A percentile compares a stretch with the other conserved stretches of the same genome.
phyloP scores from a whole-genome alignment of 2,113 vertebrate species.

The Phylloscopus trochiloides region DNA sequence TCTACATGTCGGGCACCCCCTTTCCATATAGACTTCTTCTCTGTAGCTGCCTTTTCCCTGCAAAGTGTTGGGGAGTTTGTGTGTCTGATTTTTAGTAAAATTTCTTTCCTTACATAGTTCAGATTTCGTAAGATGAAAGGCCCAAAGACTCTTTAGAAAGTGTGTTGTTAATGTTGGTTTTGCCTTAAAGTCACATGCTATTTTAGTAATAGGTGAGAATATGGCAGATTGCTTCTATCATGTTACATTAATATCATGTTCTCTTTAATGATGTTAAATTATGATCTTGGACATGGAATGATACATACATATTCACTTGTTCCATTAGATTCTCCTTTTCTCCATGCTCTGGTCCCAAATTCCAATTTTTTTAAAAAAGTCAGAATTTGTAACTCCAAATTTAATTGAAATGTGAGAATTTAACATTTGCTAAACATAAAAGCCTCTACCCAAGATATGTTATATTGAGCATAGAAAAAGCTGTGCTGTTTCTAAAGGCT shows the following conservation, averaged over 20 bases:
- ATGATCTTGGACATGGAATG: neutral
- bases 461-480: neutral
- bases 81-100: neutral
- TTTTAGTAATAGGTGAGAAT: neutral
- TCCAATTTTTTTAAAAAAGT: neutral
- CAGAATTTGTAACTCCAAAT: neutral
- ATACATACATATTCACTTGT: neutral
- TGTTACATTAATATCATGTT: neutral
- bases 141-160: neutral
- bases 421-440: neutral
- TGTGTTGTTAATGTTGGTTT: neutral
- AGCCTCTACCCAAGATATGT: accelerated
- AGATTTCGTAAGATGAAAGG: neutral
- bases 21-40: too few relatives aligned
- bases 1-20: too few relatives aligned
- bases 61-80: neutral
- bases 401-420: neutral
- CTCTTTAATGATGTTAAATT: neutral
- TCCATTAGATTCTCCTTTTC: neutral
- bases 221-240: neutral
- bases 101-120: neutral
- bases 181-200: neutral
- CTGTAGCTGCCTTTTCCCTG: neutral
- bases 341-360: neutral
- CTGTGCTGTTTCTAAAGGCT: neutral